phyloP scores from a whole-genome alignment of 2,888 invertebrate species.

The Charanyca ferruginea region DNA sequence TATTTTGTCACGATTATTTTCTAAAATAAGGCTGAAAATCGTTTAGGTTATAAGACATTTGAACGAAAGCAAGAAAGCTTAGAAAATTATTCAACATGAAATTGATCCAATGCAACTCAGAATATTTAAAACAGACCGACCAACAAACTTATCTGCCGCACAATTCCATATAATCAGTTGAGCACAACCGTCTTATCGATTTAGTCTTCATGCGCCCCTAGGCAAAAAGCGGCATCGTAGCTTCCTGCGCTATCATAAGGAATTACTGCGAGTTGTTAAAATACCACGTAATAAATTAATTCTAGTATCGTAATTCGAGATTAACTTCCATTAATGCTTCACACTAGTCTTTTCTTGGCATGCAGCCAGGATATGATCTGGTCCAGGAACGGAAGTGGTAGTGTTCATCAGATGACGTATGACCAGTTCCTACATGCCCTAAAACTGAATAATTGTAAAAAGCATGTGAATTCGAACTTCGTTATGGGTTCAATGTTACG shows the following conservation, averaged over 20 bases:
- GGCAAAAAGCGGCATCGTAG: constrained; percentile 9
- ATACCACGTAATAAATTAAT: constrained; percentile 40
- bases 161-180: constrained; percentile 23
- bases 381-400: constrained; percentile 40
- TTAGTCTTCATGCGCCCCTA: constrained; percentile 27
- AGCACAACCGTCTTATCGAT: constrained; percentile 36
- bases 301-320: constrained; percentile 45
- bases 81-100: background rate
- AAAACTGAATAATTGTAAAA: background rate
- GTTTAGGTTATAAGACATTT: background rate
- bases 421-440: constrained; percentile 25
- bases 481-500: constrained; percentile 14
- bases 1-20: background rate
- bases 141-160: constrained; percentile 22
- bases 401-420: constrained; percentile 35
- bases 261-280: constrained; percentile 27
- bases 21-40: background rate
- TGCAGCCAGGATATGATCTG: constrained; percentile 30
- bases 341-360: constrained; percentile 45
- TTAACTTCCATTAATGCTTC: constrained; percentile 38
- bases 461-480: constrained; percentile 7
- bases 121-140: constrained; percentile 9
- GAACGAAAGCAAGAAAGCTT: constrained; percentile 4
- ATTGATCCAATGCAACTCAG: background rate
- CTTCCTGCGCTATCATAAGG: constrained; percentile 14